These are phyloP conservation scores for Agrotis ipsilon DNA, from an alignment of 2,888 invertebrate species.

Conservation along the genomic window DNA sequence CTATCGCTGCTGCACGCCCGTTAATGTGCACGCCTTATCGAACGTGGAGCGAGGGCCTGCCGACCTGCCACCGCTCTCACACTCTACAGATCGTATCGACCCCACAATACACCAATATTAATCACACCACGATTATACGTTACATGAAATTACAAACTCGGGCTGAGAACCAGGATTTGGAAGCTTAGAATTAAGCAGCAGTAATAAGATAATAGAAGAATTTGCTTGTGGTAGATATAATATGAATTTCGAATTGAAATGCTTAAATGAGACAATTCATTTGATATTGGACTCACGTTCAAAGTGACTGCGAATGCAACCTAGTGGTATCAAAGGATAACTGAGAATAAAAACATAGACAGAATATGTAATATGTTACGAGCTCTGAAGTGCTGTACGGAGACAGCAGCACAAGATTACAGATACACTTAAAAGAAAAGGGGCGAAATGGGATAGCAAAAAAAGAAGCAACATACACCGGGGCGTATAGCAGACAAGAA, in stretches of 20 bases:
- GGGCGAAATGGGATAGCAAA: constrained; percentile 7
- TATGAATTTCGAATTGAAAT: neutral
- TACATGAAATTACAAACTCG: neutral
- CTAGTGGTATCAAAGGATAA: neutral
- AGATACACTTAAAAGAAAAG: neutral
- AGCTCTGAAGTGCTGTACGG: constrained; percentile 3
- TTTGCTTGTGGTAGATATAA: constrained; percentile 9
- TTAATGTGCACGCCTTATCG: constrained; percentile 90
- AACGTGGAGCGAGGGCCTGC: constrained; percentile 74
- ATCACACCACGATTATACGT: constrained; percentile 43
- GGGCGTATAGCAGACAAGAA: constrained; percentile 11
- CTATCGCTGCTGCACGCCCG: constrained; percentile 87
- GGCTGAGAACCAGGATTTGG: constrained; percentile 2
- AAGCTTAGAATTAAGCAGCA: constrained; percentile 7
- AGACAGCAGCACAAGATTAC: constrained; percentile 4
- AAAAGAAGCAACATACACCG: constrained; percentile 18
- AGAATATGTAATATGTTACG: neutral
- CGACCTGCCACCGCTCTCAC: constrained; percentile 65
- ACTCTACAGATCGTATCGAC: constrained; percentile 78
- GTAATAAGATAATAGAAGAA: neutral
- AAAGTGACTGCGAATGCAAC: neutral
- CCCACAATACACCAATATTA: constrained; percentile 76
- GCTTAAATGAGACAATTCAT: neutral
- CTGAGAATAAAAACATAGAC: neutral
- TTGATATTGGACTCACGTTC: neutral